Base-by-base conservation (phyloP, 2,888 invertebrate genomes). In the Ariolimax columbianus region DNA sequence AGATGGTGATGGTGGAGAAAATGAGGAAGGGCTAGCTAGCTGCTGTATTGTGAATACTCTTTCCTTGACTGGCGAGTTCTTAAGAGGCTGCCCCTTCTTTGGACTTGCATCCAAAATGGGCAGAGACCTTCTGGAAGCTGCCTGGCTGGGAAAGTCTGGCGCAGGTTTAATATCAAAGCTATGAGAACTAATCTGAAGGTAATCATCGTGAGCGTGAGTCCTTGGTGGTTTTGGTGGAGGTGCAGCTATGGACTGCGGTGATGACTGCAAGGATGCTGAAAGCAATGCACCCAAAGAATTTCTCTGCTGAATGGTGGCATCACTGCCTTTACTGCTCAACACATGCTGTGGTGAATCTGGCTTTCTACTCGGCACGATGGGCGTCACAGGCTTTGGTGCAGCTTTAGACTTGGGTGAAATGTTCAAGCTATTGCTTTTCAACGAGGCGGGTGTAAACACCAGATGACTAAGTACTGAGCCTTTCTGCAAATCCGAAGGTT, bases 201-300 rank as follows among this genome's bases (percentile, higher is more conserved):
- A 92, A 47, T 90, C 89, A 89, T 91, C 91, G 85, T 92, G 92
- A 59, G 90, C 91, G 86, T 90, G 89, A 11, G 92, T 92, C 55
- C 92, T 82, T 36, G 90, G 91, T 7, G 92, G 92, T 40, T 86
- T 86, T 1, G 91, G 90, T 47, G 91, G 91, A 59, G 88, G 68
- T 43, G 43, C 80, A 2, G 4, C 36, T 70, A n/a, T 51, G 6
- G 3, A 26, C 30, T 33, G 72, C 30, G 82, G 40, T 14, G 73
- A 40, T 36, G 51, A 51, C 23, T 40, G 51, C 36, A 43, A 47
- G 43, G 47, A 40, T 40, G 73, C 19, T 36, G 51, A 1, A 51
- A 43, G 70, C 9, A 19, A 30, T 9, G n/a, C 26, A n/a, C 30
- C 36, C 17, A 59, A 17, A 4, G 4, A 14, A 68, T 47, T 68